Conservation (phyloP, 2,113 vertebrate species). For the Scortum barcoo region DNA sequence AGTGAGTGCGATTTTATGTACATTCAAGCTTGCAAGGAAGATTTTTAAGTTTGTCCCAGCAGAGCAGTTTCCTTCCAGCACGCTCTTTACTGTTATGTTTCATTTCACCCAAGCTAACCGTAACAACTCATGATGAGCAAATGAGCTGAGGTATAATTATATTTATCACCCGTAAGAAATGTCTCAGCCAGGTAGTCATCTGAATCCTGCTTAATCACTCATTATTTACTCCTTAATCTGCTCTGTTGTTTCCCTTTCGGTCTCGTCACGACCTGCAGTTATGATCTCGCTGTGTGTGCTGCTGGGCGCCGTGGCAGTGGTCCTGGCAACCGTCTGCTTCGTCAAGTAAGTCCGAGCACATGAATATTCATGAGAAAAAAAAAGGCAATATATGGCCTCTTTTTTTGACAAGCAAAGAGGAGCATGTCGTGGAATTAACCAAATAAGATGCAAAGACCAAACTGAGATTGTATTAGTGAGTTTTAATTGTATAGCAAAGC, state of each 20-base stretch:
- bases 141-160: background rate
- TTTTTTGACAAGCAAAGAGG: background rate
- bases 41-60: background rate
- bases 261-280: constrained; percentile 77
- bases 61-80: background rate
- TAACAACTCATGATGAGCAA: background rate
- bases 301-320: constrained; percentile 83
- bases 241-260: background rate
- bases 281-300: constrained; percentile 86
- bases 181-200: background rate
- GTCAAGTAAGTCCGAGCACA: constrained; percentile 86
- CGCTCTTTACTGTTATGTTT: background rate
- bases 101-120: background rate
- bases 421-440: background rate
- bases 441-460: background rate
- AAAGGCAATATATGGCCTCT: background rate
- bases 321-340: constrained; percentile 87
- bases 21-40: background rate
- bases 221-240: background rate
- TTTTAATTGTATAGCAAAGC: background rate
- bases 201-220: background rate
- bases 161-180: background rate
- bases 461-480: background rate
- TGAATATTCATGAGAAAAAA: background rate
- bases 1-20: constrained; percentile 82